phyloP scores from a whole-genome alignment of 2,888 invertebrate species.

The Leptinotarsa peninsularis region DNA sequence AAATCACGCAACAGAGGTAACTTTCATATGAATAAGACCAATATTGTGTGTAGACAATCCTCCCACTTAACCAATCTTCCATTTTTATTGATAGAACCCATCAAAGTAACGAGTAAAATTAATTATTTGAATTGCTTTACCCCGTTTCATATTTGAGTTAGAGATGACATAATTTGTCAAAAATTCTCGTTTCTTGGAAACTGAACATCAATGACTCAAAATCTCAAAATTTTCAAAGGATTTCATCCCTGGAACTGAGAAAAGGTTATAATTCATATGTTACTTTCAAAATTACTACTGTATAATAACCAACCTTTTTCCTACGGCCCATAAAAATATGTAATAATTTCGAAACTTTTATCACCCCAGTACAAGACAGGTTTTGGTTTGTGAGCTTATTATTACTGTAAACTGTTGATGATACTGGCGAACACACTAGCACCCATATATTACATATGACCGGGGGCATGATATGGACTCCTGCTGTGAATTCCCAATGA shows the following conservation, averaged over 20 bases:
- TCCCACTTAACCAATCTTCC: too few species aligned
- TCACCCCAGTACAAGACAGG: constrained; percentile 36
- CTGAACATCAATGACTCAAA: too few species aligned
- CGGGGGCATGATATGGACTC: constrained; percentile 62
- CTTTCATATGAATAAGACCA: too few species aligned
- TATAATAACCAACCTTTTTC: not conserved
- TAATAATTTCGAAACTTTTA: constrained; percentile 34
- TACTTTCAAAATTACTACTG: not conserved
- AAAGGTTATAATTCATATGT: not conserved
- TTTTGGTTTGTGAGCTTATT: constrained; percentile 54
- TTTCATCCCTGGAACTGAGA: not conserved
- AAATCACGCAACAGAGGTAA: too few species aligned
- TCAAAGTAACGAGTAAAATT: too few species aligned
- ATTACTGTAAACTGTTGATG: constrained; percentile 60
- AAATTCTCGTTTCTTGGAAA: too few species aligned
- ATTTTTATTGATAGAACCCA: too few species aligned
- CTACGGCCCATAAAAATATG: constrained; percentile 2
- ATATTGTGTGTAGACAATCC: too few species aligned
- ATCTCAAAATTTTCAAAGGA: too few species aligned
- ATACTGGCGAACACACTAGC: constrained; percentile 58
- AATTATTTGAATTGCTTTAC: too few species aligned
- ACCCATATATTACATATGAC: constrained; percentile 63
- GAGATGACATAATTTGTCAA: too few species aligned
- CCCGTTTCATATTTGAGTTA: too few species aligned
- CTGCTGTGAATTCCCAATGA: constrained; percentile 63